A percentile compares a stretch with the other conserved stretches of the same genome.
Conservation (phyloP, 2,797 vertebrate species). For the Thalassophryne amazonica region DNA sequence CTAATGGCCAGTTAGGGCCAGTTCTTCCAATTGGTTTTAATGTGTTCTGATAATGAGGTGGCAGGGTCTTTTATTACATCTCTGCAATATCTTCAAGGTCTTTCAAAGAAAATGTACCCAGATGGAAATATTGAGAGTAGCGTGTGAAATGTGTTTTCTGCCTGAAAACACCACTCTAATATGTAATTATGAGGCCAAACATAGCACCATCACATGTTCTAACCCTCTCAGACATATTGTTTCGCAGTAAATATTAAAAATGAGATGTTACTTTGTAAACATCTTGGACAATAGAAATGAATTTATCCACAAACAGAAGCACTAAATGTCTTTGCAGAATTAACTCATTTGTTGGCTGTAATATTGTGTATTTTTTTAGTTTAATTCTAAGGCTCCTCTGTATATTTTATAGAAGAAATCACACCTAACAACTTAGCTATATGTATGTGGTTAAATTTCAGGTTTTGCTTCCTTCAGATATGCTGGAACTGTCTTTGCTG, state of each 20-base stretch:
- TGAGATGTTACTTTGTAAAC: too few species aligned
- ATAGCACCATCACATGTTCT: too few species aligned
- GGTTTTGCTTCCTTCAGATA: slow-evolving; percentile 11
- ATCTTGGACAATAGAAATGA: too few species aligned
- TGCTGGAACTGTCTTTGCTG: slow-evolving; percentile 3
- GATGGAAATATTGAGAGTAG: neutral
- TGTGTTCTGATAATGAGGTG: neutral
- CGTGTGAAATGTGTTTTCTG: too few species aligned
- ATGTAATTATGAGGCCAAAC: too few species aligned
- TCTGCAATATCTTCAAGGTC: neutral
- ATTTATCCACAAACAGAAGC: slow-evolving; percentile 30
- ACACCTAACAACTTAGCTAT: too few species aligned
- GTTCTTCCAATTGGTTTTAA: neutral
- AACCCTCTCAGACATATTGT: too few species aligned
- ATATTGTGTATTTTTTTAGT: slow-evolving; percentile 46
- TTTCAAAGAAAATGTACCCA: neutral
- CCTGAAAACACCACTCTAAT: too few species aligned
- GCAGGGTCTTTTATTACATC: neutral
- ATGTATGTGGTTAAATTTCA: too few species aligned
- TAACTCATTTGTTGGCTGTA: too few species aligned
- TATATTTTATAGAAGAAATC: slow-evolving; percentile 55
- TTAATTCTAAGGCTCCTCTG: slow-evolving; percentile 48
- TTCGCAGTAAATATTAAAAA: too few species aligned
- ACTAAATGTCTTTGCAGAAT: too few species aligned
- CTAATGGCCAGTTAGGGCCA: neutral